Conservation (phyloP, 2,888 invertebrate species). For the Pediacus dermestoides region DNA sequence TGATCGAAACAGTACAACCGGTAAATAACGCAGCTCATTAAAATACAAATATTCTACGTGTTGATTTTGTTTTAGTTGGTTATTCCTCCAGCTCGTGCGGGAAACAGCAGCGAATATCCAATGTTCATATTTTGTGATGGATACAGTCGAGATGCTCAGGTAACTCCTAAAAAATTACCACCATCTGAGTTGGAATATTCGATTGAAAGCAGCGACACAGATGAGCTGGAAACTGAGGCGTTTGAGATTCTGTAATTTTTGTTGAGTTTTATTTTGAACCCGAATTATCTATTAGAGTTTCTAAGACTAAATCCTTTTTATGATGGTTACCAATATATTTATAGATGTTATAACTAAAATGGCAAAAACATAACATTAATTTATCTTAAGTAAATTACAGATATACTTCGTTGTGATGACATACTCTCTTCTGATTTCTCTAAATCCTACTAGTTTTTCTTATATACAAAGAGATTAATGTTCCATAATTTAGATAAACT, state of each 20-base stretch:
- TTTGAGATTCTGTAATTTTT: conserved; percentile 63
- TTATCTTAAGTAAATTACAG: no score
- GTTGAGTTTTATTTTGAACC: no score
- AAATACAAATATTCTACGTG: conserved; percentile 3
- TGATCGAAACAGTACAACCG: conserved; percentile 66
- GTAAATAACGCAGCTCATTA: conserved; percentile 49
- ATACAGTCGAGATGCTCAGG: conserved; percentile 55
- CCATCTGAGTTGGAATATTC: conserved; percentile 41
- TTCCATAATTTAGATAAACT: no score
- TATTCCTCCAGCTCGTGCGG: conserved; percentile 37
- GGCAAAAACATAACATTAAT: no score
- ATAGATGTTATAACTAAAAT: no score
- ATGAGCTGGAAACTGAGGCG: conserved; percentile 67
- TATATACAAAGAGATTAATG: no score
- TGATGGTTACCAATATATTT: no score
- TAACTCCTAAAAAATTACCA: conserved; percentile 34
- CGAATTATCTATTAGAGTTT: no score
- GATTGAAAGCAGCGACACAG: conserved; percentile 53
- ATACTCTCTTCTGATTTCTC: no score
- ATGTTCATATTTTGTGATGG: conserved; percentile 80
- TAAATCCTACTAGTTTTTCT: no score
- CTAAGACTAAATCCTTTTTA: no score
- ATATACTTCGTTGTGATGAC: no score
- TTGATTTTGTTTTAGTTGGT: conserved; percentile 30
- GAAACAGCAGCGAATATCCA: conserved; percentile 66